phyloP scores from a whole-genome alignment of 2,797 vertebrate genomes.

The Labroides dimidiatus region DNA sequence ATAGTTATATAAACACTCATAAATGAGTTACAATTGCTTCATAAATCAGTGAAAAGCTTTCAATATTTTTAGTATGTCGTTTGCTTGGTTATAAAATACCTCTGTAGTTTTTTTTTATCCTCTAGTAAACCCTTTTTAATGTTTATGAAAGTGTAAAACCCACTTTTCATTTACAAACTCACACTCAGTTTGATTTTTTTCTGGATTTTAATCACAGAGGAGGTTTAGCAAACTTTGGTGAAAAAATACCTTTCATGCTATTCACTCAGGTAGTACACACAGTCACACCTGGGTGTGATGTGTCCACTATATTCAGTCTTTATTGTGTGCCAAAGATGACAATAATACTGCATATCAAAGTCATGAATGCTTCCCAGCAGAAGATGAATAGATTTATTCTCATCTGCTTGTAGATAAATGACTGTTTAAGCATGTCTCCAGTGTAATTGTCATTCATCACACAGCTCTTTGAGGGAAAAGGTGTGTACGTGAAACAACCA shows the following conservation, averaged over 20 bases:
- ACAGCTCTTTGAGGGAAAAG: slow-evolving; percentile 34
- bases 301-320: slow-evolving; percentile 4
- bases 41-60: slow-evolving; percentile 19
- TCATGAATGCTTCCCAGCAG: slow-evolving; percentile 8
- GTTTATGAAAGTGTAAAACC: slow-evolving; percentile 32
- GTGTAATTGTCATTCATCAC: slow-evolving; percentile 37
- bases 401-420: slow-evolving; percentile 40
- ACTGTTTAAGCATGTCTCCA: slow-evolving; percentile 44
- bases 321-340: not conserved
- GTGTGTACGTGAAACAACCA: slow-evolving; percentile 31
- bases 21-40: slow-evolving; percentile 17
- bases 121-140: slow-evolving; percentile 18
- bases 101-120: slow-evolving; percentile 6
- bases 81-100: slow-evolving; percentile 8
- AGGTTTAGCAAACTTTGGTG: not conserved
- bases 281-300: slow-evolving; percentile 25
- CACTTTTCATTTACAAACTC: slow-evolving; percentile 12
- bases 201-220: slow-evolving; percentile 4
- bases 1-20: slow-evolving; percentile 5
- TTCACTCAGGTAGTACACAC: slow-evolving; percentile 11
- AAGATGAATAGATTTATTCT: slow-evolving; percentile 24
- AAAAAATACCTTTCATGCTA: slow-evolving; percentile 13
- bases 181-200: slow-evolving; percentile 1
- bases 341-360: slow-evolving; percentile 15
- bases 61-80: slow-evolving; percentile 21